These are phyloP conservation scores for Aphelenchoides fujianensis DNA, from an alignment of 1,140 invertebrate genomes.

Conservation along the genomic window DNA sequence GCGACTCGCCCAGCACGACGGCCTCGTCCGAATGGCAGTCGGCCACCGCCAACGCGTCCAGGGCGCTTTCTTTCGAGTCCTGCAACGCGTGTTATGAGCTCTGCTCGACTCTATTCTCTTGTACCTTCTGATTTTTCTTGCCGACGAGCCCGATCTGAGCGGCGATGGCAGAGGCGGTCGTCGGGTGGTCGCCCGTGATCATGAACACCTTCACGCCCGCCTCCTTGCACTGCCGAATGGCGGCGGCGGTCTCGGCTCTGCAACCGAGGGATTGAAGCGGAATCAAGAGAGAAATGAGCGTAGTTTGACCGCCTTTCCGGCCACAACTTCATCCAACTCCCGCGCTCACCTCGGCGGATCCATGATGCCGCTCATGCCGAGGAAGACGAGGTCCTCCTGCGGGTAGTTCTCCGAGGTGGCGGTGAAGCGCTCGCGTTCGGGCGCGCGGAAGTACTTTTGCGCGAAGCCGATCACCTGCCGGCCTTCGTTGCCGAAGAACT, in stretches of 20 bases:
- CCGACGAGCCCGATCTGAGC: slow-evolving; percentile 43
- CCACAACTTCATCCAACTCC: slow-evolving; percentile 10
- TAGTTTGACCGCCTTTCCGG: not conserved
- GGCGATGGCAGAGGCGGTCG: slow-evolving; percentile 43
- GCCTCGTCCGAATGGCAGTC: slow-evolving; percentile 41
- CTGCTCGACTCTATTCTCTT: slow-evolving; percentile 6
- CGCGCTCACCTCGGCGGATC: slow-evolving; percentile 50
- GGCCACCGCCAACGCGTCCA: slow-evolving; percentile 19
- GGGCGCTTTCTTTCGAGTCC: slow-evolving; percentile 2
- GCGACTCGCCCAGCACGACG: slow-evolving; percentile 41
- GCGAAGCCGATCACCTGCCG: slow-evolving; percentile 53
- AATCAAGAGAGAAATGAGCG: no score
- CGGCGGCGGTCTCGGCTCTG: slow-evolving; percentile 23
- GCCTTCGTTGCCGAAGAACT: slow-evolving; percentile 51
- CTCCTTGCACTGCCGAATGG: slow-evolving; percentile 46
- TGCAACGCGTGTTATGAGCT: not conserved
- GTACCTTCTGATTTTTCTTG: slow-evolving; percentile 31
- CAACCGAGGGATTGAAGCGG: no score
- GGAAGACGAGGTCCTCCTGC: slow-evolving; percentile 43
- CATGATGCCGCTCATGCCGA: slow-evolving; percentile 59
- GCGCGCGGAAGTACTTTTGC: slow-evolving; percentile 45
- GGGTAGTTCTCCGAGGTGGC: slow-evolving; percentile 41
- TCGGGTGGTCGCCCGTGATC: slow-evolving; percentile 48
- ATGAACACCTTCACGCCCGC: slow-evolving; percentile 51
- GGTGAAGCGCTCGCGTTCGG: slow-evolving; percentile 38